phyloP scores from a whole-genome alignment of 1,140 invertebrate genomes.

The Homalodisca vitripennis region DNA sequence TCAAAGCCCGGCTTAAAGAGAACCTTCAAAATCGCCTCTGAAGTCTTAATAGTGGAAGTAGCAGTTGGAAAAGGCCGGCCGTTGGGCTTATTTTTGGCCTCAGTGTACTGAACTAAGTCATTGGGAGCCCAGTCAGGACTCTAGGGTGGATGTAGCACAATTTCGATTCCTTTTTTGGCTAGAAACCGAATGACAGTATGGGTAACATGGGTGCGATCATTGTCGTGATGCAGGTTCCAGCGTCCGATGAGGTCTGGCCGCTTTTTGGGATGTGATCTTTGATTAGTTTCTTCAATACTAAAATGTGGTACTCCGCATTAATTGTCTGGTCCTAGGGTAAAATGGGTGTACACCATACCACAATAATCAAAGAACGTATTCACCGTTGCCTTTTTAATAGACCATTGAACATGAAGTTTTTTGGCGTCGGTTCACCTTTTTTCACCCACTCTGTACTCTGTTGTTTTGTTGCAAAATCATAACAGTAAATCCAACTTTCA shows the following conservation, averaged over 20 bases:
- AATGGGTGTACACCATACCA: conserved; percentile 20
- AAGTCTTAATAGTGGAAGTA: too few relatives aligned
- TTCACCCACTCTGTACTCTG: conserved; percentile 8
- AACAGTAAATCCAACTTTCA: conserved; percentile 15
- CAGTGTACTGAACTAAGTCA: too few relatives aligned
- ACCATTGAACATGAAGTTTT: conserved; percentile 14
- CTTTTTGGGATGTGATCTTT: conserved; percentile 29
- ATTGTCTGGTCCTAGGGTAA: conserved; percentile 22
- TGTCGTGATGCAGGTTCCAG: conserved; percentile 24
- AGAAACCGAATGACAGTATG: conserved; percentile 9
- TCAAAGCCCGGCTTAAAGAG: too few relatives aligned
- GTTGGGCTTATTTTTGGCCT: too few relatives aligned
- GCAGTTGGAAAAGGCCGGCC: too few relatives aligned
- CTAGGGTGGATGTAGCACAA: conserved; percentile 27
- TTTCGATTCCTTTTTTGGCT: conserved; percentile 16
- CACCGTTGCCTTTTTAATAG: conserved; percentile 18
- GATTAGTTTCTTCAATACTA: conserved; percentile 19
- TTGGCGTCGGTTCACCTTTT: conserved; percentile 19
- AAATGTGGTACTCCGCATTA: conserved; percentile 10
- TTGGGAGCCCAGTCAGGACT: too few relatives aligned
- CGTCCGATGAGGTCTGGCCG: conserved; percentile 16
- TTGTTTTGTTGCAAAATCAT: conserved; percentile 12
- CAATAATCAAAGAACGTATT: conserved; percentile 31
- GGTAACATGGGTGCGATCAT: conserved; percentile 21
- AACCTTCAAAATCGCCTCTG: too few relatives aligned